phyloP scores from a whole-genome alignment of 2,797 vertebrate species.

The Denticeps clupeoides region DNA sequence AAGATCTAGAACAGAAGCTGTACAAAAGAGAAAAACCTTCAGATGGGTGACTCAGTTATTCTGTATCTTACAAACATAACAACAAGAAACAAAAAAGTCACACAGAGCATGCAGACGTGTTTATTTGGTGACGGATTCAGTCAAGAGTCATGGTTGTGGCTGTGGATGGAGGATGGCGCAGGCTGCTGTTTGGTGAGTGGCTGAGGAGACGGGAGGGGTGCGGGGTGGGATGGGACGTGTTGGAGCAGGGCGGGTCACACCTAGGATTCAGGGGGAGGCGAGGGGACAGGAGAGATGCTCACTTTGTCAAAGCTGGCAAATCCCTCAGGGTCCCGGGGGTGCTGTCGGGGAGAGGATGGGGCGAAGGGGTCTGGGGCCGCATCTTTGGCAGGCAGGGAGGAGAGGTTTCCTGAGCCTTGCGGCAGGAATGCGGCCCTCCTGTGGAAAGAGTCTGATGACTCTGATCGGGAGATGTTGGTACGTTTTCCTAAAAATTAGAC shows the following conservation, averaged over 20 bases:
- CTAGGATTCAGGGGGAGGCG: slow-evolving; percentile 46
- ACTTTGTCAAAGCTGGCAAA: slow-evolving; percentile 99
- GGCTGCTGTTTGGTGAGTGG: slow-evolving; percentile 32
- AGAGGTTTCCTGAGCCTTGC: slow-evolving; percentile 71
- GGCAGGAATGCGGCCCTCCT: slow-evolving; percentile 78
- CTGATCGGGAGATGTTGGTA: slow-evolving; percentile 73
- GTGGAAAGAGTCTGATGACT: slow-evolving; percentile 88
- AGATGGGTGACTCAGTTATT: background rate
- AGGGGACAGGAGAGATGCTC: slow-evolving; percentile 73
- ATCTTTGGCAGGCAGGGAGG: slow-evolving; percentile 76
- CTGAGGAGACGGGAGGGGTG: background rate
- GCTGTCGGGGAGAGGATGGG: slow-evolving; percentile 77
- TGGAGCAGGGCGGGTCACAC: slow-evolving; percentile 34
- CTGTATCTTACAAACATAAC: background rate
- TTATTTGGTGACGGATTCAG: background rate
- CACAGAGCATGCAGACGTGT: background rate
- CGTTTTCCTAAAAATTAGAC: slow-evolving; percentile 73
- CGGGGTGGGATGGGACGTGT: slow-evolving; percentile 25
- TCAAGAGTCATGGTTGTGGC: slow-evolving; percentile 29
- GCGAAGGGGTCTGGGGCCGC: slow-evolving; percentile 83
- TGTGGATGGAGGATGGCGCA: slow-evolving; percentile 45
- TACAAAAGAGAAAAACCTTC: slow-evolving; percentile 1
- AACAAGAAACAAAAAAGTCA: background rate
- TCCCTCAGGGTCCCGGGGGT: slow-evolving; percentile 72
- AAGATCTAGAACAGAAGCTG: background rate